These are phyloP conservation scores for Lepidocolaptes lacrymiger DNA, from an alignment of 2,797 vertebrate species.

Conservation along the genomic window DNA sequence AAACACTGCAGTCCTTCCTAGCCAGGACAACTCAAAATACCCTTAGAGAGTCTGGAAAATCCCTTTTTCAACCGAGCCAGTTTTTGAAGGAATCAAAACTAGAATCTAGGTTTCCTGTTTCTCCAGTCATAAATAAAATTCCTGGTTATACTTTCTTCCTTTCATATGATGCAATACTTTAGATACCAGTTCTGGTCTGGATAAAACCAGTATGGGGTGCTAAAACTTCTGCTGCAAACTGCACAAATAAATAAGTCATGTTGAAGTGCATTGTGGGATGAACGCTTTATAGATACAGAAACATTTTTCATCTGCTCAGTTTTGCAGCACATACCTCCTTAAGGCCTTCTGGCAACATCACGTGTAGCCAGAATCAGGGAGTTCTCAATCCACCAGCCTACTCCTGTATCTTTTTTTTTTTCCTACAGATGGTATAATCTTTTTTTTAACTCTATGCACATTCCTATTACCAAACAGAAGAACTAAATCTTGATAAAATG, in stretches of 20 bases:
- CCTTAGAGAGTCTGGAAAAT: neutral
- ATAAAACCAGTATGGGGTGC: neutral
- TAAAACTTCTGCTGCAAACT: neutral
- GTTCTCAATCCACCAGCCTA: neutral
- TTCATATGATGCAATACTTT: neutral
- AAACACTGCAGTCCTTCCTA: neutral
- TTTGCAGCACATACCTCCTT: neutral
- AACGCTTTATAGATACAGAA: constrained; percentile 37
- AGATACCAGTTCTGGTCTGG: neutral
- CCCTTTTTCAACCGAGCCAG: neutral
- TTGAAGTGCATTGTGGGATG: neutral
- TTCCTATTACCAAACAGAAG: neutral
- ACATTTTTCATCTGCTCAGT: constrained; percentile 6
- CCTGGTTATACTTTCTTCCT: neutral
- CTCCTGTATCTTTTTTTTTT: neutral
- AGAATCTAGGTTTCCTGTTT: neutral
- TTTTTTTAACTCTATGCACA: neutral
- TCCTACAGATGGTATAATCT: neutral
- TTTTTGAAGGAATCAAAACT: neutral
- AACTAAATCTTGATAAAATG: neutral
- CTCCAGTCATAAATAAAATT: neutral
- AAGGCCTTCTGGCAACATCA: neutral
- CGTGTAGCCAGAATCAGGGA: neutral
- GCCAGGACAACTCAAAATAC: neutral
- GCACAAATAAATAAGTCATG: constrained; percentile 20